These are phyloP conservation scores for Temnothorax longispinosus DNA, from an alignment of 1,140 invertebrate genomes.

Conservation along the genomic window DNA sequence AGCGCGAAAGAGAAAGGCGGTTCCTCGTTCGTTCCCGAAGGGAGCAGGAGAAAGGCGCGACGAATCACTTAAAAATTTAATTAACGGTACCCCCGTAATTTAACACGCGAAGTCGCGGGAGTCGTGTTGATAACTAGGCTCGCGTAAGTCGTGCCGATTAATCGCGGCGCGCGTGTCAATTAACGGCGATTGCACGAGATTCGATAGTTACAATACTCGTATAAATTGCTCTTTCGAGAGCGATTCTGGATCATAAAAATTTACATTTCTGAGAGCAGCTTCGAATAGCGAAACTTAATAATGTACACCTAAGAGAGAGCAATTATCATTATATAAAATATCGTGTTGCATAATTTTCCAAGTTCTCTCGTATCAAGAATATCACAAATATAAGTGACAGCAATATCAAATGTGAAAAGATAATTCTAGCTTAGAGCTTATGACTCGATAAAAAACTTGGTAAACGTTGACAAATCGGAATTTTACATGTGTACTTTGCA, in stretches of 20 bases:
- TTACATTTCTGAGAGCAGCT: slow-evolving; percentile 1
- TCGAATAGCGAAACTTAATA: not conserved
- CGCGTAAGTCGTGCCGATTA: slow-evolving; percentile 41
- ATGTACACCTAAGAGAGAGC: not conserved
- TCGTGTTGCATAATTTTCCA: not conserved
- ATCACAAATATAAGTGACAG: not conserved
- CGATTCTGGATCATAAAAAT: not conserved
- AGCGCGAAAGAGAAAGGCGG: slow-evolving; percentile 37
- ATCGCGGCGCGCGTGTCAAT: slow-evolving; percentile 23
- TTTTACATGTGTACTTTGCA: not conserved
- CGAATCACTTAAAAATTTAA: slow-evolving; percentile 54
- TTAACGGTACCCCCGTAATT: slow-evolving; percentile 51
- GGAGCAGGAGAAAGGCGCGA: slow-evolving; percentile 48
- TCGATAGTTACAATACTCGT: not conserved
- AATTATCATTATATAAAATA: not conserved
- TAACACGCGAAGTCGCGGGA: slow-evolving; percentile 26
- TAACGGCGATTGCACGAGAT: not conserved
- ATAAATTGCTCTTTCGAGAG: slow-evolving; percentile 25
- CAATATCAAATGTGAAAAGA: not conserved
- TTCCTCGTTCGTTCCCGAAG: not conserved
- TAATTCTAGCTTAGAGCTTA: not conserved
- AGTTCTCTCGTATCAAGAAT: not conserved
- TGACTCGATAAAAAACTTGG: not conserved
- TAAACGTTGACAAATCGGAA: not conserved
- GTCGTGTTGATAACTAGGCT: slow-evolving; percentile 15